phyloP scores from a whole-genome alignment of 2,888 invertebrate species.

The Rosalia funebris region DNA sequence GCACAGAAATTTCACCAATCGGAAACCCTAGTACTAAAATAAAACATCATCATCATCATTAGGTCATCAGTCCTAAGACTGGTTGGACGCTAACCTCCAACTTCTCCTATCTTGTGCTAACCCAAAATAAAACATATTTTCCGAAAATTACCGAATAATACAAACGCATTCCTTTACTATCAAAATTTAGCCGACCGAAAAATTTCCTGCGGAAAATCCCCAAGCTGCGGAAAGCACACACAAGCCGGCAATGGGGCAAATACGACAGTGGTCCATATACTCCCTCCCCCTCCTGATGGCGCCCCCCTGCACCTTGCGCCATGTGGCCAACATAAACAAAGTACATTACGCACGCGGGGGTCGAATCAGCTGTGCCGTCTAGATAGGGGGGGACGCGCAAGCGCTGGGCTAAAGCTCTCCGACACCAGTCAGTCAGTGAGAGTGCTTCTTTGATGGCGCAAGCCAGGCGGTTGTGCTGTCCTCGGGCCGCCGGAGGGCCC shows the following conservation, averaged over 20 bases:
- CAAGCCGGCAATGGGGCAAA: not conserved
- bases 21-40: too few species aligned
- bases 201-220: too few species aligned
- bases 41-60: too few species aligned
- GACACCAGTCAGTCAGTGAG: slow-evolving; percentile 60
- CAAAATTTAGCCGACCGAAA: too few species aligned
- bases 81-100: too few species aligned
- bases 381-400: slow-evolving; percentile 46
- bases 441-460: slow-evolving; percentile 60
- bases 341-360: slow-evolving; percentile 64
- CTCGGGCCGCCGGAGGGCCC: slow-evolving; percentile 60
- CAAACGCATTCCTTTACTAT: too few species aligned
- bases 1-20: too few species aligned
- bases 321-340: slow-evolving; percentile 68
- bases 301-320: slow-evolving; percentile 63
- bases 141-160: too few species aligned
- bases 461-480: slow-evolving; percentile 66
- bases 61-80: too few species aligned
- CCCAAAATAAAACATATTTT: too few species aligned
- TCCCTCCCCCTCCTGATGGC: slow-evolving; percentile 49
- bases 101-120: too few species aligned
- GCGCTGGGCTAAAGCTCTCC: slow-evolving; percentile 33
- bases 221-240: too few species aligned
- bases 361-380: slow-evolving; percentile 62
- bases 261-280: slow-evolving; percentile 44